Evolutionary conservation across 2,888 invertebrate genomes (phyloP).

Genomic region (Pyrrhia umbra): DNA sequence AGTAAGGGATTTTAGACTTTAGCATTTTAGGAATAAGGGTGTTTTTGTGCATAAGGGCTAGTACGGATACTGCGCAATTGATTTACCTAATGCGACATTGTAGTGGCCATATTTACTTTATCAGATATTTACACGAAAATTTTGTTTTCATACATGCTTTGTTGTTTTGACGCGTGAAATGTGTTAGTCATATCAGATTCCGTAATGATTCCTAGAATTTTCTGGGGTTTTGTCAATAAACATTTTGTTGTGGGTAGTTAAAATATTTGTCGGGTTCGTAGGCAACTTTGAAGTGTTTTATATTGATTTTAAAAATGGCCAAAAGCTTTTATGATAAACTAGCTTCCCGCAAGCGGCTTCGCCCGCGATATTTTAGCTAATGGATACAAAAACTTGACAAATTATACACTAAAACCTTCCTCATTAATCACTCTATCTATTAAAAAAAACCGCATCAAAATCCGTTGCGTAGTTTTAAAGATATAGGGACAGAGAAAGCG

Average conservation of each 20-base stretch:
- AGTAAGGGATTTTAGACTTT: slow-evolving; percentile 26
- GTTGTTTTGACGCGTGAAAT: slow-evolving; percentile 43
- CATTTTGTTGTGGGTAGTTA: neutral
- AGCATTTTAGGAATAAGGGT: neutral
- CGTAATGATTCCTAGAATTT: slow-evolving; percentile 36
- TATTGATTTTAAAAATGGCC: too few species aligned
- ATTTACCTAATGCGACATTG: slow-evolving; percentile 36
- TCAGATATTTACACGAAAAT: slow-evolving; percentile 48
- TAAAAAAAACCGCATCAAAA: too few species aligned
- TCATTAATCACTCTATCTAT: too few species aligned
- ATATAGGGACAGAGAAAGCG: too few species aligned
- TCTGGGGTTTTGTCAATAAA: slow-evolving; percentile 28
- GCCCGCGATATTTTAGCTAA: too few species aligned
- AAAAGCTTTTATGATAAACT: too few species aligned
- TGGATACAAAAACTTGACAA: too few species aligned
- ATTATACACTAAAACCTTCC: too few species aligned
- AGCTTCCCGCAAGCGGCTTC: too few species aligned
- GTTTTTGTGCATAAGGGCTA: slow-evolving; percentile 38
- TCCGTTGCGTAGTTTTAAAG: too few species aligned
- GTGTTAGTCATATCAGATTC: slow-evolving; percentile 50
- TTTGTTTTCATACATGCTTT: slow-evolving; percentile 31
- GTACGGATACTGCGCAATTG: slow-evolving; percentile 38
- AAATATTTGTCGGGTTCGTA: neutral
- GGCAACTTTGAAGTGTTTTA: too few species aligned
- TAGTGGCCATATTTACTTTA: slow-evolving; percentile 39